A percentile compares a stretch with the other conserved stretches of the same genome.
phyloP scores from a whole-genome alignment of 2,888 invertebrate genomes.

The Drosophila meridionalis region DNA sequence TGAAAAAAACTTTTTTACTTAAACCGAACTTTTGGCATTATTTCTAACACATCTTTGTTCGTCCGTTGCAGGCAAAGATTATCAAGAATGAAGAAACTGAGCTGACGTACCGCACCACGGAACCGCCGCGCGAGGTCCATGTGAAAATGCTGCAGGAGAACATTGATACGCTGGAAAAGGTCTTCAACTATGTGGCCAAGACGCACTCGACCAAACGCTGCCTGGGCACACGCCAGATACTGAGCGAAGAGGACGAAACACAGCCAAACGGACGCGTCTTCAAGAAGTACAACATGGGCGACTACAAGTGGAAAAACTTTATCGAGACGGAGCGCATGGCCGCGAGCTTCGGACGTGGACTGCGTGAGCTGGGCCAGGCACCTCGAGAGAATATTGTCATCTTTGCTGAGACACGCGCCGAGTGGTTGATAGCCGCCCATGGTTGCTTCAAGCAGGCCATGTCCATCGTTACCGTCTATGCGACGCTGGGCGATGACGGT shows the following conservation, averaged over 20 bases:
- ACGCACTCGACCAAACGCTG: slow-evolving; percentile 91
- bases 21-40: not conserved
- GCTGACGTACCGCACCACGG: slow-evolving; percentile 90
- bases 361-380: slow-evolving; percentile 91
- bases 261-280: slow-evolving; percentile 98
- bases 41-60: not conserved
- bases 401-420: slow-evolving; percentile 98
- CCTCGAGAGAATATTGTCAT: slow-evolving; percentile 93
- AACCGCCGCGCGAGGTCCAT: slow-evolving; percentile 90
- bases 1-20: not conserved
- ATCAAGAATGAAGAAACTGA: slow-evolving; percentile 88
- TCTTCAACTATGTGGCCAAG: slow-evolving; percentile 92
- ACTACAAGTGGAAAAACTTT: slow-evolving; percentile 96
- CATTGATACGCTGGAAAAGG: slow-evolving; percentile 92
- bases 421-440: slow-evolving; percentile 99
- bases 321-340: slow-evolving; percentile 91
- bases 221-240: slow-evolving; percentile 95
- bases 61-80: slow-evolving; percentile 88
- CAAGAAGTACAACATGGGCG: slow-evolving; percentile 98
- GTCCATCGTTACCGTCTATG: slow-evolving; percentile 98
- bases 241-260: slow-evolving; percentile 96
- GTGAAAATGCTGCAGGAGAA: slow-evolving; percentile 90
- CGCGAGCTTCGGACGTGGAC: slow-evolving; percentile 92
- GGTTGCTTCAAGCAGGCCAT: slow-evolving; percentile 98
- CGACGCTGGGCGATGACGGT: slow-evolving; percentile 98